Evolutionary conservation across 2,113 vertebrate genomes (phyloP).

Genomic region (Pygoscelis antarcticus): DNA sequence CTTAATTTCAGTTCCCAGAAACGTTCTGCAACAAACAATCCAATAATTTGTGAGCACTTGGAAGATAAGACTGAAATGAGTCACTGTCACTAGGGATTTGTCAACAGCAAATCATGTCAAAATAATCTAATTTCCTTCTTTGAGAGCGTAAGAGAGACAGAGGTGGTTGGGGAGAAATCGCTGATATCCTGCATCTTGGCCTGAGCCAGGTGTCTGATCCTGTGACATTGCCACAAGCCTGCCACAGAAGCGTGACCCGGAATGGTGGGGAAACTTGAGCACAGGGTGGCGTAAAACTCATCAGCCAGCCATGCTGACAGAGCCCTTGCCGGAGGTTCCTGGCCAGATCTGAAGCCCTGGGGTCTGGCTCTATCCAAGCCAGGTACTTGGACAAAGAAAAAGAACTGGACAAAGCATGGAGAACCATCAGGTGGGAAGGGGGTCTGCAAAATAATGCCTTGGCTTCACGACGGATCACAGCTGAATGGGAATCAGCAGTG

Average conservation of each 20-base stretch:
- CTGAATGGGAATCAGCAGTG: fast-evolving
- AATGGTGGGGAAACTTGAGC: background rate
- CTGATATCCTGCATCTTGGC: background rate
- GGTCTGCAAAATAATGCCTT: background rate
- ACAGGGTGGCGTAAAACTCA: background rate
- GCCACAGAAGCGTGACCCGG: background rate
- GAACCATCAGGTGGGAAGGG: background rate
- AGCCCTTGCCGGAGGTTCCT: background rate
- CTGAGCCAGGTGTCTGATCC: background rate
- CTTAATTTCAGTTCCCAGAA: background rate
- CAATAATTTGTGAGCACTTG: background rate
- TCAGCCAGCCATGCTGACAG: background rate
- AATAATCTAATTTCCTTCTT: background rate
- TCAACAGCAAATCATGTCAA: background rate
- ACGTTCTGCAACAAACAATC: background rate
- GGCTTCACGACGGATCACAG: background rate
- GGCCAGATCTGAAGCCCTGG: background rate
- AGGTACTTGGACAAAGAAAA: background rate
- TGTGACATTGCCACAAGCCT: background rate
- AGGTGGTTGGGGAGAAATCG: background rate
- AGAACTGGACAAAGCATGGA: background rate
- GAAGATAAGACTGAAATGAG: background rate
- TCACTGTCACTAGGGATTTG: background rate
- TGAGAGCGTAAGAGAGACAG: background rate
- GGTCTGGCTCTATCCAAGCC: background rate